Base-by-base conservation (phyloP, 2,797 vertebrate genomes). In the Xerus rutilus region DNA sequence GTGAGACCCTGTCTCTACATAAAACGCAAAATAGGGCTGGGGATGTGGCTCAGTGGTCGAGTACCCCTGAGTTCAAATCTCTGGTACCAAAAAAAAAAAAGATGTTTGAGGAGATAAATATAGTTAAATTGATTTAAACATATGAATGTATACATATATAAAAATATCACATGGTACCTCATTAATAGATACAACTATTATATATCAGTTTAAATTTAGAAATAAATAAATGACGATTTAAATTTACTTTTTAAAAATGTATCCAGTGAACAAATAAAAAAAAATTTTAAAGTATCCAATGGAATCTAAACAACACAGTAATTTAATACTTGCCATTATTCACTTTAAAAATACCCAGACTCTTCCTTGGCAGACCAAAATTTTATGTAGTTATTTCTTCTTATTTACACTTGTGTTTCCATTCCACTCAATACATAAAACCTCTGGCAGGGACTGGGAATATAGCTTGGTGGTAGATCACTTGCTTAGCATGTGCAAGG, bases 291-390 rank as follows among this genome's bases (percentile, higher is more conserved):
- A 57, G 54, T 57, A 57, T 11, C 45, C 78, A 59, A 14, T 65
- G 23, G 7, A 82, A 45, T 76, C 18, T 77, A 86, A 70, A 47
- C 30, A 82, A 15, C 21, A 86, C 17, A 81, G 35, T 83, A 39
- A 87, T 35, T 83, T 91, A 47, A 87, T 87, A 49, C 12, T 83
- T 94, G 70, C 32, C 82, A 57, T 76, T 69, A 86, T 59, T 39
- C 62, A 82, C 23, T 77, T 82, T 32, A 62, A 82, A 84, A 91
- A 84, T 57, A 65, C 20, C 62, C 32, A 67, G 82, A 35, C 18
- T 84, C 52, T 84, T 70, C 43, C n/a, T 76, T 70, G 28, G 45
- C 45, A 73, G 54, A 64, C n/a, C 25, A 65, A 83, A 89, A 78
- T 65, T 78, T 78, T 92, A 39, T 13, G 15, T 79, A 21, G 17